Conservation (phyloP, 2,888 invertebrate species). For the Arrhopalites spinosus region DNA sequence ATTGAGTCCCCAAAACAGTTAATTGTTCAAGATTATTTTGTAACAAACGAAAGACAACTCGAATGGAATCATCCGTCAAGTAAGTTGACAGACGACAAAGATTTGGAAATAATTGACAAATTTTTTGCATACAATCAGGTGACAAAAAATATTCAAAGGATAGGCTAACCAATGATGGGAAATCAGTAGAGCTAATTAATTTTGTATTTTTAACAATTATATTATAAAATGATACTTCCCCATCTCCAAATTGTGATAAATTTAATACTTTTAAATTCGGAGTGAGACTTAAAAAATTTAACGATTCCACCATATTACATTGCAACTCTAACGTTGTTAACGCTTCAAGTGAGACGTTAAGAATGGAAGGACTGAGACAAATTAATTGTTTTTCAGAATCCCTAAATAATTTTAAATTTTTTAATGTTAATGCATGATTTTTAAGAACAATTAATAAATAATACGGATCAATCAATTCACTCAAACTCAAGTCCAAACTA, state of each 20-base stretch:
- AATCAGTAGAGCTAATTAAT: background rate
- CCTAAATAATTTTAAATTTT: conserved; percentile 45
- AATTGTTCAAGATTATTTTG: conserved; percentile 39
- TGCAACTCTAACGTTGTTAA: conserved; percentile 44
- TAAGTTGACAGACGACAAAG: conserved; percentile 42
- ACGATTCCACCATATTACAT: conserved; percentile 41
- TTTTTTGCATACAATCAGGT: conserved; percentile 38
- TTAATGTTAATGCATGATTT: conserved; percentile 24
- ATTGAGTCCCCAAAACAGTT: conserved; percentile 44
- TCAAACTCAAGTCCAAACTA: conserved; percentile 44
- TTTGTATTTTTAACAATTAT: conserved; percentile 20
- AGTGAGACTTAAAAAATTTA: conserved; percentile 39
- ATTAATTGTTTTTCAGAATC: conserved; percentile 20
- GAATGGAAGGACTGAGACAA: background rate
- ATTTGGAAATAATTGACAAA: conserved; percentile 39
- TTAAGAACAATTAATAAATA: conserved; percentile 33
- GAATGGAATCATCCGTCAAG: conserved; percentile 46
- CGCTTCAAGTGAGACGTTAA: background rate
- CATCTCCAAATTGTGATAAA: conserved; percentile 39
- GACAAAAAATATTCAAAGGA: conserved; percentile 46
- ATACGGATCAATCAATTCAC: conserved; percentile 20
- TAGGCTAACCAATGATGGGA: conserved; percentile 36
- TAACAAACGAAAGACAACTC: conserved; percentile 38
- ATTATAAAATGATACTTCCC: conserved; percentile 29
- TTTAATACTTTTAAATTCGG: conserved; percentile 34